phyloP scores from a whole-genome alignment of 2,797 vertebrate species.

The Pteronotus mesoamericanus region DNA sequence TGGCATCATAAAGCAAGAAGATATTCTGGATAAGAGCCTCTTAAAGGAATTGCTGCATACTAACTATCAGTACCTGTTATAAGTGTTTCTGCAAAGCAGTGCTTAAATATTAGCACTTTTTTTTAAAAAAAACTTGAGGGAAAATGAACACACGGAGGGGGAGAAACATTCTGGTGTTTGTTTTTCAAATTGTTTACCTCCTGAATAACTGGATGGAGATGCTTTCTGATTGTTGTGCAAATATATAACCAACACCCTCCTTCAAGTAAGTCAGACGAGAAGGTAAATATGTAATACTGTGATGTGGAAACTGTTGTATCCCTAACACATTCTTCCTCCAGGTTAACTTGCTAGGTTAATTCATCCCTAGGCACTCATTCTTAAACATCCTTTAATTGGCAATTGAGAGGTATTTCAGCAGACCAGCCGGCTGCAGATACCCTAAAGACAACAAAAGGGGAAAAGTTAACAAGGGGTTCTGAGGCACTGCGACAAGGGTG shows the following conservation, averaged over 20 bases:
- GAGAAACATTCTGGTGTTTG: neutral
- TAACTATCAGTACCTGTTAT: slow-evolving; percentile 36
- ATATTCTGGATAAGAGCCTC: slow-evolving; percentile 37
- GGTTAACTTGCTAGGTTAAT: slow-evolving; percentile 66
- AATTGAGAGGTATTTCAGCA: slow-evolving; percentile 61
- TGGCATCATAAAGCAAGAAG: slow-evolving; percentile 14
- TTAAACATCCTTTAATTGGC: slow-evolving; percentile 68
- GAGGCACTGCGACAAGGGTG: slow-evolving; percentile 72
- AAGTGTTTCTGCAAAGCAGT: slow-evolving; percentile 40
- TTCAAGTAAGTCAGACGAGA: neutral
- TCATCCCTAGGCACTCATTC: slow-evolving; percentile 58
- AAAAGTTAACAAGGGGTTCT: slow-evolving; percentile 78
- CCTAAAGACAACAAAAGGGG: slow-evolving; percentile 64
- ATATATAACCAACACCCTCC: neutral
- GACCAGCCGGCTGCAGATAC: slow-evolving; percentile 49
- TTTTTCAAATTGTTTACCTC: slow-evolving; percentile 31
- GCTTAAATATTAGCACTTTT: slow-evolving; percentile 33
- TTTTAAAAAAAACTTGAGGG: neutral
- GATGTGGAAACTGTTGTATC: slow-evolving; percentile 7
- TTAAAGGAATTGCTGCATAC: slow-evolving; percentile 19
- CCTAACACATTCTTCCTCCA: slow-evolving; percentile 56
- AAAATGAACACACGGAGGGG: neutral
- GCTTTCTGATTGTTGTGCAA: neutral
- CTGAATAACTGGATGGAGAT: neutral
- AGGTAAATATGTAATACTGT: neutral